phyloP scores from a whole-genome alignment of 1,140 invertebrate species.

The Drosophila sp. region DNA sequence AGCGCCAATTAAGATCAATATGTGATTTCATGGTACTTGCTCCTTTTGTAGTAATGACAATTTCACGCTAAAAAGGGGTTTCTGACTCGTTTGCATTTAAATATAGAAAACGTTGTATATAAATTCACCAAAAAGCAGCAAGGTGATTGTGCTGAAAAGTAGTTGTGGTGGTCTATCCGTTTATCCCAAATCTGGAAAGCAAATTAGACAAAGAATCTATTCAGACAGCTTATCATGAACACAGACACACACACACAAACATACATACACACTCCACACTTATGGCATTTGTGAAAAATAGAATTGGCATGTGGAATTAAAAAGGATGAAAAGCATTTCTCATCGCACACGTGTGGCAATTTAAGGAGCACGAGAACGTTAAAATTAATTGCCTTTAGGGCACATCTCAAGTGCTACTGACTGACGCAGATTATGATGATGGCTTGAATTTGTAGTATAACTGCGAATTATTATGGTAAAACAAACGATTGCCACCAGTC shows the following conservation, averaged over 20 bases:
- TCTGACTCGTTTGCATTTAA: too few relatives aligned
- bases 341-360: slow-evolving; percentile 5
- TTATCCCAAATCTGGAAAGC: neutral
- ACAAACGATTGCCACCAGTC: slow-evolving; percentile 9
- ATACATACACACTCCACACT: neutral
- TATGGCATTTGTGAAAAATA: neutral
- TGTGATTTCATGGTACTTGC: too few relatives aligned
- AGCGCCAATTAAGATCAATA: neutral
- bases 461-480: slow-evolving; percentile 8
- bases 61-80: too few relatives aligned
- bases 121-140: too few relatives aligned
- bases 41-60: too few relatives aligned
- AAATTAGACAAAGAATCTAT: neutral
- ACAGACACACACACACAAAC: neutral
- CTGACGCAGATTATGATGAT: neutral
- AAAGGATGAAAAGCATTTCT: slow-evolving; percentile 2
- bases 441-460: neutral
- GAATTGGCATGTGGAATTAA: neutral
- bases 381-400: slow-evolving; percentile 7
- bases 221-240: slow-evolving; percentile 5
- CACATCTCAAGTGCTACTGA: neutral
- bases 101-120: too few relatives aligned
- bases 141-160: too few relatives aligned
- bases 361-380: neutral
- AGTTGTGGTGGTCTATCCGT: neutral